phyloP scores from a whole-genome alignment of 2,113 vertebrate species.

The Muscicapa adusta region DNA sequence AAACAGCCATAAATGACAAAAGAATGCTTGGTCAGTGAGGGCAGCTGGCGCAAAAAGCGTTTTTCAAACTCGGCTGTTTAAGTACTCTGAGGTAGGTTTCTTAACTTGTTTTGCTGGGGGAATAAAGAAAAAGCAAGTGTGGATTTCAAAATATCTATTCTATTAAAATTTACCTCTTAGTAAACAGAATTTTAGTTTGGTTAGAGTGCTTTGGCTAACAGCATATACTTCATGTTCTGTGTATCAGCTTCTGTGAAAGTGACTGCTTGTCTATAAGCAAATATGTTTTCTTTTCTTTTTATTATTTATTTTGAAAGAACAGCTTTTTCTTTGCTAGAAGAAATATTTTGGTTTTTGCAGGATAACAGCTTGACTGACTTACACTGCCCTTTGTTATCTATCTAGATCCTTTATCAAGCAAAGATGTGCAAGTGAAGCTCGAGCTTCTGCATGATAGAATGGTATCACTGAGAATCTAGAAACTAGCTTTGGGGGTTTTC shows the following conservation, averaged over 20 bases:
- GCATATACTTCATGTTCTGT: neutral
- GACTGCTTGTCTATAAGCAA: neutral
- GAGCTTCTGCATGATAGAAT: neutral
- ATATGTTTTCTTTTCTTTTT: neutral
- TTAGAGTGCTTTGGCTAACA: neutral
- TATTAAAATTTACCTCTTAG: neutral
- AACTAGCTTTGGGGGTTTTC: neutral
- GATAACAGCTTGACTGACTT: neutral
- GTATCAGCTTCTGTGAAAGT: neutral
- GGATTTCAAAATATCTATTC: neutral
- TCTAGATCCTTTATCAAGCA: neutral
- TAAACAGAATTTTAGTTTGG: neutral
- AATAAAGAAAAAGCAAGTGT: neutral
- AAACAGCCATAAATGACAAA: slow-evolving; percentile 99
- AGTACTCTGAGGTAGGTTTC: slow-evolving; percentile 89
- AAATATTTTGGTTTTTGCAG: slow-evolving; percentile 22
- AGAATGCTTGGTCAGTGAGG: slow-evolving; percentile 85
- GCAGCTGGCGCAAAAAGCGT: slow-evolving; percentile 87
- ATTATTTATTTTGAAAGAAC: neutral
- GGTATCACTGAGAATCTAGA: neutral
- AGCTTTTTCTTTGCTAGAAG: neutral
- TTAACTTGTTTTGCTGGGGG: neutral
- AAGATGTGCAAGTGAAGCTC: neutral
- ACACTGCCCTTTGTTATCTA: neutral
- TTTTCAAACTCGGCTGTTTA: slow-evolving; percentile 88